A percentile compares a stretch with the other conserved stretches of the same genome.
These are phyloP conservation scores for Danionella cerebrum DNA, from an alignment of 2,113 vertebrate genomes.

Conservation along the genomic window DNA sequence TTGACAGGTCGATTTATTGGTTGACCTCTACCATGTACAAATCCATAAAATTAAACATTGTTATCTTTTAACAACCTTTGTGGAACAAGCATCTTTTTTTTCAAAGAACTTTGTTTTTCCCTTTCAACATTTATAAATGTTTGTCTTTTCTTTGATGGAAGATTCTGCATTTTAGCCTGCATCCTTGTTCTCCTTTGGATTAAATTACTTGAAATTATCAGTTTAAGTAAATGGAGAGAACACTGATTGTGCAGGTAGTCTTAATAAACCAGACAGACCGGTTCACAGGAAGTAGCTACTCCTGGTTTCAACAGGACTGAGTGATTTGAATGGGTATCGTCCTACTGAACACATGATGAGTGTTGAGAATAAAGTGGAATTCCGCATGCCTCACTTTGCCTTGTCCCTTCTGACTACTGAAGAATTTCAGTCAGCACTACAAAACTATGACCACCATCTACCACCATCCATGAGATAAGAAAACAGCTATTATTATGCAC, in stretches of 20 bases:
- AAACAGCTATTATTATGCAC: slow-evolving; percentile 14
- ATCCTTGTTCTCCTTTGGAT: background rate
- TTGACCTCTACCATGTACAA: too few species aligned
- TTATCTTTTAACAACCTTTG: too few species aligned
- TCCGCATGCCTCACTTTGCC: slow-evolving; percentile 1
- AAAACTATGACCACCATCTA: slow-evolving; percentile 36
- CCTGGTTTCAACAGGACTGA: slow-evolving; percentile 8
- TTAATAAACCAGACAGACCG: slow-evolving; percentile 46
- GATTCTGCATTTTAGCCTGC: background rate
- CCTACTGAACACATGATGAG: background rate
- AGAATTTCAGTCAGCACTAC: slow-evolving; percentile 21
- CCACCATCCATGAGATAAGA: background rate
- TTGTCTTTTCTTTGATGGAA: background rate
- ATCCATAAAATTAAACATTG: too few species aligned
- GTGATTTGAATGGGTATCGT: slow-evolving; percentile 22
- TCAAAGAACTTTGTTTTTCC: background rate
- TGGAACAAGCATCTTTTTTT: too few species aligned
- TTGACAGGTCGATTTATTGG: too few species aligned
- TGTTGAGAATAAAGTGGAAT: slow-evolving; percentile 19
- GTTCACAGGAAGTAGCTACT: slow-evolving; percentile 43
- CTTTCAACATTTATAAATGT: background rate
- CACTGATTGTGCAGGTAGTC: background rate
- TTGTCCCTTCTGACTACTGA: background rate
- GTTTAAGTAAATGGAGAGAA: background rate
- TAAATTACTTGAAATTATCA: background rate